A percentile compares a stretch with the other conserved stretches of the same genome.
Evolutionary conservation across 2,888 invertebrate genomes (phyloP).

Genomic region (Rotaria sp.): DNA sequence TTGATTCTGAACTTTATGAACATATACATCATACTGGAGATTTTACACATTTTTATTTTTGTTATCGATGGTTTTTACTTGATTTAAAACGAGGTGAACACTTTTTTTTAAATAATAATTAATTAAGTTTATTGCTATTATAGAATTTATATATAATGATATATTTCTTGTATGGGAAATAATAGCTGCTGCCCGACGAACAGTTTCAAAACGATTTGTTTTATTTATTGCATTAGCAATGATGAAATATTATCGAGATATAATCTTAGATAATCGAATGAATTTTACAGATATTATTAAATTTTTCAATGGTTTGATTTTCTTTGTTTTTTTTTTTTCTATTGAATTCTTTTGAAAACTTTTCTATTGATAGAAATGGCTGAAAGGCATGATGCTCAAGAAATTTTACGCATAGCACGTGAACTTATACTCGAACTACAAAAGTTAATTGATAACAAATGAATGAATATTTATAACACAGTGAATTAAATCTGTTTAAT

Average conservation of each 20-base stretch:
- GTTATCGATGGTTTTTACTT: slow-evolving; percentile 89
- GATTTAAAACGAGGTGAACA: slow-evolving; percentile 88
- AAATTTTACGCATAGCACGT: slow-evolving; percentile 73
- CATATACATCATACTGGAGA: slow-evolving; percentile 88
- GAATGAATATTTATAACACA: background rate
- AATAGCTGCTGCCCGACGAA: slow-evolving; percentile 84
- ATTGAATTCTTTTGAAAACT: background rate
- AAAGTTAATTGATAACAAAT: slow-evolving; percentile 83
- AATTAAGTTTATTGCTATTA: too few species aligned
- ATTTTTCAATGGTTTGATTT: slow-evolving; percentile 79
- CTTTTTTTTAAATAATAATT: too few species aligned
- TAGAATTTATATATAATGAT: slow-evolving; percentile 80
- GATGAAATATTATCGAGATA: slow-evolving; percentile 82
- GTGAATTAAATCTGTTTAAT: background rate
- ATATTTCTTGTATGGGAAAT: slow-evolving; percentile 87
- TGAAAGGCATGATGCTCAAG: slow-evolving; percentile 78
- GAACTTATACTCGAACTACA: slow-evolving; percentile 80
- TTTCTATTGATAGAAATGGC: slow-evolving; percentile 76
- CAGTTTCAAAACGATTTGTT: slow-evolving; percentile 79
- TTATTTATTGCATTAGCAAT: slow-evolving; percentile 83
- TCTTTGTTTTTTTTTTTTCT: background rate
- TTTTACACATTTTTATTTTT: slow-evolving; percentile 93
- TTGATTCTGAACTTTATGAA: slow-evolving; percentile 86
- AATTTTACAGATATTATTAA: slow-evolving; percentile 96
- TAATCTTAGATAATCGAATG: slow-evolving; percentile 88